A percentile compares a stretch with the other conserved stretches of the same genome.
Conservation (phyloP, 2,888 invertebrate genomes). For the Nysson spinosus region DNA sequence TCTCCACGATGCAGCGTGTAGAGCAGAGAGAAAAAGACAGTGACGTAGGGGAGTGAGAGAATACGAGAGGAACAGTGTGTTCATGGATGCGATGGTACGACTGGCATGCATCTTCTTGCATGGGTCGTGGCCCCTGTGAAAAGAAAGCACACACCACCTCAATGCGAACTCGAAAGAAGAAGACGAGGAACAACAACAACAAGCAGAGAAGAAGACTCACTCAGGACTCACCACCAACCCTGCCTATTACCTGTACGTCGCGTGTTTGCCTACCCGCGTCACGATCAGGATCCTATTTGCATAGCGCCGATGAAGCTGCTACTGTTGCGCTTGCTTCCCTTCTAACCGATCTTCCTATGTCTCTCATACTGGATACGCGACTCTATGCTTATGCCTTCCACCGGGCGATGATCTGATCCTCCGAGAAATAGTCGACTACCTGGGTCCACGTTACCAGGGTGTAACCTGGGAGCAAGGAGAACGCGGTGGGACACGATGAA, state of each 20-base stretch:
- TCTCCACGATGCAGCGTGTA: slow-evolving; percentile 70
- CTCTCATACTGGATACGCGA: slow-evolving; percentile 17
- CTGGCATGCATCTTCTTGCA: slow-evolving; percentile 53
- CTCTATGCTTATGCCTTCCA: not conserved
- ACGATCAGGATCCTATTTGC: slow-evolving; percentile 76
- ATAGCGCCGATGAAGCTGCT: slow-evolving; percentile 75
- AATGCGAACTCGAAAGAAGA: slow-evolving; percentile 42
- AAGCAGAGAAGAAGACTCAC: slow-evolving; percentile 57
- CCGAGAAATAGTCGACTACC: too few species aligned
- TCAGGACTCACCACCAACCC: slow-evolving; percentile 52
- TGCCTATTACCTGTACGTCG: slow-evolving; percentile 68
- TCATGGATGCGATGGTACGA: slow-evolving; percentile 55
- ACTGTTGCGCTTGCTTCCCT: slow-evolving; percentile 54
- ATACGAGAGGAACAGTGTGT: slow-evolving; percentile 34
- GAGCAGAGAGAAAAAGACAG: slow-evolving; percentile 51
- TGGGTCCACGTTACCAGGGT: too few species aligned
- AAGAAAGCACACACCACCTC: slow-evolving; percentile 49
- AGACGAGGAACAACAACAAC: slow-evolving; percentile 24
- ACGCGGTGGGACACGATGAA: too few species aligned
- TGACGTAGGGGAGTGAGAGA: slow-evolving; percentile 4
- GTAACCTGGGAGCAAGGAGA: too few species aligned
- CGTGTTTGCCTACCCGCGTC: slow-evolving; percentile 73
- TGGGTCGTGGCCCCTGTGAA: slow-evolving; percentile 66
- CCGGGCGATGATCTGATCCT: slow-evolving; percentile 5
- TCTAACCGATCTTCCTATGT: slow-evolving; percentile 28